Evolutionary conservation across 2,888 invertebrate species (phyloP), one percentile per base, ranked within the genome.

Genomic region (Yponomeuta malinellus): DNA sequence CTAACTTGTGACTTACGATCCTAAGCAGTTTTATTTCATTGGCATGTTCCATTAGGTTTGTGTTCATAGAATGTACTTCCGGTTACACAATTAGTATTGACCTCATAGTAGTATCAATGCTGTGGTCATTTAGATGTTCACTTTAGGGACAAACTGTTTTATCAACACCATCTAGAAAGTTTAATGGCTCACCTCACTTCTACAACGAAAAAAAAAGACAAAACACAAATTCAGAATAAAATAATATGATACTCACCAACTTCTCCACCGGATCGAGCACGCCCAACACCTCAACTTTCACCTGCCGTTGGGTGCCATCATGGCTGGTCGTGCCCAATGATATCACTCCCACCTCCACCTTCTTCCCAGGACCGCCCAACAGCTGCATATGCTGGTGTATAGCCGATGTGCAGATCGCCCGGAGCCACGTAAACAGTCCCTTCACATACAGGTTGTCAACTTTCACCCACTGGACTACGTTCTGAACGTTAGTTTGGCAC

Each of bases 391-490:
- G 96, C 75, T 96, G 95, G 79, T 97, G 96, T 0, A 97, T 93
- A 0, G 96, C 96, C 0, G 96, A 94, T 0, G 97, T 96, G 78
- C 97, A 97, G 15, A 96, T 90, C 0, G 96, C 95, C 63, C 97
- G 92, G 69, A 96, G 73, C 91, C 91, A 91, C 0, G 91, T 91
- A 71, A 96, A 97, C 68, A 95, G 85, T 0, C 93, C 93, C 74
- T 94, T 94, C 0, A 94, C 94, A 65, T 92, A 92, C 0, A 92
- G 75, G 73, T 92, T 92, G 72, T 92, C 92, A 0, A 92, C 97
- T 81, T 94, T 94, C 0, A 97, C 97, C 98, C 97, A 98, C 74
- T 96, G 96, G 0, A 96, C 95, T 0, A 97, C 97, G 79, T 97
- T 98, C 76, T 96, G 96, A 0, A 97, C 96, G 75, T 96, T 96